Percentiles rank a stretch among this genome's conserved stretches.
Conservation (phyloP, 1,140 invertebrate species). For the Micrasema longulum region DNA sequence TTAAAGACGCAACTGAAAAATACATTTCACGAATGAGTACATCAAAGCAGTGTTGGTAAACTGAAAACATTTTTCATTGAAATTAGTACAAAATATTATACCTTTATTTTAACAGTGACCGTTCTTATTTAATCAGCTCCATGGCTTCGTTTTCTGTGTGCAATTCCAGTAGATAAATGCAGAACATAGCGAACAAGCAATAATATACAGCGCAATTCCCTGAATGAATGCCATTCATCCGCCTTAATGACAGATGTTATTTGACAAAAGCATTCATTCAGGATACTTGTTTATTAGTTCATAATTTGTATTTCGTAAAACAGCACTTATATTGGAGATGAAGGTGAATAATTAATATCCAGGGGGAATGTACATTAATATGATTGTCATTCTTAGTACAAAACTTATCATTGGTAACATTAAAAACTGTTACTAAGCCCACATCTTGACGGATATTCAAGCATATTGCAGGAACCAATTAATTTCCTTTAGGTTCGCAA, state of each 20-base stretch:
- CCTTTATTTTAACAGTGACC: too few species aligned
- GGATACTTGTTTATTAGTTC: constrained; percentile 17
- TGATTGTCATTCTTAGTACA: constrained; percentile 3
- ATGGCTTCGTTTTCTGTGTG: too few species aligned
- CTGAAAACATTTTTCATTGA: too few species aligned
- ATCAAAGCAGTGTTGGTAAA: too few species aligned
- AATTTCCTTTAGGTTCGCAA: background rate
- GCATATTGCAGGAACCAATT: constrained; percentile 3
- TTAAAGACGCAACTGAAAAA: too few species aligned
- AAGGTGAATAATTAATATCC: background rate
- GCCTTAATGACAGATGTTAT: constrained; percentile 8
- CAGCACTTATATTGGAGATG: background rate
- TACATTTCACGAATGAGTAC: too few species aligned
- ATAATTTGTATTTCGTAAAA: constrained; percentile 12
- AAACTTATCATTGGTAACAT: constrained; percentile 23
- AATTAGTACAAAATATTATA: too few species aligned
- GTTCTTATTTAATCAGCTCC: too few species aligned
- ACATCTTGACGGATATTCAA: constrained; percentile 1
- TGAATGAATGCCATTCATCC: constrained; percentile 29
- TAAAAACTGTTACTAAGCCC: constrained; percentile 21
- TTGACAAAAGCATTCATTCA: constrained; percentile 37
- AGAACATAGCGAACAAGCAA: background rate
- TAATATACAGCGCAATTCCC: background rate
- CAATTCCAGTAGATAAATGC: too few species aligned
- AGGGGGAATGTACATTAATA: background rate